Conservation (phyloP, 2,797 vertebrate genomes). For the Onychomys torridus region DNA sequence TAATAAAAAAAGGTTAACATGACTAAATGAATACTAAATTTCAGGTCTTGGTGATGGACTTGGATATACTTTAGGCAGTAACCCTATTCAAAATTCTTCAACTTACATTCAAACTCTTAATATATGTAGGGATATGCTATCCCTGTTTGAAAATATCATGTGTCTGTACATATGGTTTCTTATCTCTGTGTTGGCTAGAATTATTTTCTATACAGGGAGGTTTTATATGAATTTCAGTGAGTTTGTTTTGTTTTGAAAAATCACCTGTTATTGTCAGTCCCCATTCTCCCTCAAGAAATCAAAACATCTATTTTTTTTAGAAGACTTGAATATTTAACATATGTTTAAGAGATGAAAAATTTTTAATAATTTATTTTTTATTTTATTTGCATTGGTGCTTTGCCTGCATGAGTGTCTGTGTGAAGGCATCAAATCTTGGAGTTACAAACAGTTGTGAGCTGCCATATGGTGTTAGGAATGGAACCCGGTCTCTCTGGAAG, state of each 20-base stretch:
- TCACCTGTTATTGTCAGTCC: background rate
- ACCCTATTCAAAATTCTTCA: background rate
- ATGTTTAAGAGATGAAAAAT: conserved; percentile 5
- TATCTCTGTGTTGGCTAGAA: background rate
- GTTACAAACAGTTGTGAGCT: background rate
- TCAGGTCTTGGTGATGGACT: background rate
- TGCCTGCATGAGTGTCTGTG: background rate
- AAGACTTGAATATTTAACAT: conserved; percentile 8
- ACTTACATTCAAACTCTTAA: conserved; percentile 31
- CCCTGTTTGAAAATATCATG: background rate
- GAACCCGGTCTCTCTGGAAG: background rate
- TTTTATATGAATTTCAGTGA: conserved; percentile 33
- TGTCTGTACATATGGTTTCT: background rate
- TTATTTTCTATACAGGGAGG: conserved; percentile 14
- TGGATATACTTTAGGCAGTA: background rate
- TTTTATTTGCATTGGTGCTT: background rate
- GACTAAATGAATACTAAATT: conserved; percentile 37
- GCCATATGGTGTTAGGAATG: background rate
- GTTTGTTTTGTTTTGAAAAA: background rate
- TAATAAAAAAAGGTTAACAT: conserved; percentile 38
- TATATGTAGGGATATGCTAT: background rate
- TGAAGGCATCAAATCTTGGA: background rate
- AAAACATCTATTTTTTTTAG: background rate
- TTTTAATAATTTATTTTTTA: background rate
- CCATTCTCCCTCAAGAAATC: conserved; percentile 41